phyloP scores from a whole-genome alignment of 2,113 vertebrate species.

The Microtus montanus region DNA sequence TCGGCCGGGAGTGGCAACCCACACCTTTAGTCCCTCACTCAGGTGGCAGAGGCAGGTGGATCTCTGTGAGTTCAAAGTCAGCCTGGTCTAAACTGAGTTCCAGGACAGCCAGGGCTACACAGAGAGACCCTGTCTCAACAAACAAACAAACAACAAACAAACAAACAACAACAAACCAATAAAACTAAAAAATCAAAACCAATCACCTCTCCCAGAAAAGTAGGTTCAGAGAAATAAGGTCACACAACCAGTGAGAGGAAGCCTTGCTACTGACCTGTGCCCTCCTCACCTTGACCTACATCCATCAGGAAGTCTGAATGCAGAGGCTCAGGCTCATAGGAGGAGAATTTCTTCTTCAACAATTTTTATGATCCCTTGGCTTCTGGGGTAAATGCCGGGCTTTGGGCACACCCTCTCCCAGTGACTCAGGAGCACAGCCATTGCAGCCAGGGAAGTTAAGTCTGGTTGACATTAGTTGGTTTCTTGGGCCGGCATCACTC shows the following conservation, averaged over 20 bases:
- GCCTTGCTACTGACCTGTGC: not conserved
- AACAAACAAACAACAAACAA: not conserved
- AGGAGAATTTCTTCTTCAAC: slow-evolving; percentile 58
- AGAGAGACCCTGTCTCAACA: not conserved
- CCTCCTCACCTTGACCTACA: not conserved
- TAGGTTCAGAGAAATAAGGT: not conserved
- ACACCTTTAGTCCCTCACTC: too few species aligned
- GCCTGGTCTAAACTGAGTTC: not conserved
- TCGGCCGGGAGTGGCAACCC: too few species aligned
- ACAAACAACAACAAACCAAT: too few species aligned
- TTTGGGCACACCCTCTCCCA: not conserved
- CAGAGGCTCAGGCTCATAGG: not conserved
- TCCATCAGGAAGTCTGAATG: not conserved
- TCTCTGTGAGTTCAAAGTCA: not conserved
- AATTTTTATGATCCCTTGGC: slow-evolving; percentile 33
- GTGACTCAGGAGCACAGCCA: slow-evolving; percentile 42
- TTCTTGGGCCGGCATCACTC: not conserved
- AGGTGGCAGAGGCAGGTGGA: not conserved
- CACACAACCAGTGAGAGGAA: not conserved
- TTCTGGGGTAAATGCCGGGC: not conserved
- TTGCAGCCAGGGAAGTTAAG: not conserved
- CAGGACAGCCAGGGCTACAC: not conserved
- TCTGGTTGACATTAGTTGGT: not conserved
- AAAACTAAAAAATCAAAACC: not conserved
- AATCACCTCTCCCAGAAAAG: not conserved